Conservation (phyloP, 2,888 invertebrate species). For the Acanthosepion lycidas region DNA sequence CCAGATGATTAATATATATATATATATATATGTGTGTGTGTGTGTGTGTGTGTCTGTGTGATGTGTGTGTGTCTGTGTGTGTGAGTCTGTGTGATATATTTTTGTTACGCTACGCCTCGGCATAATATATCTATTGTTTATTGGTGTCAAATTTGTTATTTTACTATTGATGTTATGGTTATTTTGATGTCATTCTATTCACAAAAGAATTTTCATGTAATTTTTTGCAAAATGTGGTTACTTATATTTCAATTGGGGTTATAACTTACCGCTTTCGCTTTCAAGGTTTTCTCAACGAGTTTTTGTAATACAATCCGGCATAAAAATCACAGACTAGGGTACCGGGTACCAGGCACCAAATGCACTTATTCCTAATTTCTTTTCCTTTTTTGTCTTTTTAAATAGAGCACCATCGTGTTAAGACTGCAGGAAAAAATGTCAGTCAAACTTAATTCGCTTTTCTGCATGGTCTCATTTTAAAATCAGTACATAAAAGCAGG, state of each 20-base stretch:
- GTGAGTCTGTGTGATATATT: background rate
- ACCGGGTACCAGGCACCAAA: background rate
- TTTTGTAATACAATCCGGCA: background rate
- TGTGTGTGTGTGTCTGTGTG: no score
- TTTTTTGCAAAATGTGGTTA: background rate
- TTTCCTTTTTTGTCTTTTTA: background rate
- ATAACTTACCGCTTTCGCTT: background rate
- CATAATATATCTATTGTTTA: background rate
- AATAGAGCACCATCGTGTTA: background rate
- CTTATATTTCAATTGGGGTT: background rate
- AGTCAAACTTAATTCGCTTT: background rate
- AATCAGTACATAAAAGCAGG: no score
- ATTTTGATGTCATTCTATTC: background rate
- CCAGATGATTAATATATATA: background rate
- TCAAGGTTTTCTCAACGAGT: background rate
- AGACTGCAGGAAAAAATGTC: background rate
- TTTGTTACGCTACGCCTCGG: background rate
- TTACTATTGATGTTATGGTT: background rate
- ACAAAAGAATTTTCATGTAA: accelerated
- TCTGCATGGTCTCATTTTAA: no score
- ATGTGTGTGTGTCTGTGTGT: no score
- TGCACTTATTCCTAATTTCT: background rate
- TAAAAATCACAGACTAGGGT: background rate
- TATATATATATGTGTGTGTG: background rate
- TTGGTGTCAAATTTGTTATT: background rate